Evolutionary conservation across 2,797 vertebrate genomes (phyloP).

Genomic region (Tenualosa ilisha): DNA sequence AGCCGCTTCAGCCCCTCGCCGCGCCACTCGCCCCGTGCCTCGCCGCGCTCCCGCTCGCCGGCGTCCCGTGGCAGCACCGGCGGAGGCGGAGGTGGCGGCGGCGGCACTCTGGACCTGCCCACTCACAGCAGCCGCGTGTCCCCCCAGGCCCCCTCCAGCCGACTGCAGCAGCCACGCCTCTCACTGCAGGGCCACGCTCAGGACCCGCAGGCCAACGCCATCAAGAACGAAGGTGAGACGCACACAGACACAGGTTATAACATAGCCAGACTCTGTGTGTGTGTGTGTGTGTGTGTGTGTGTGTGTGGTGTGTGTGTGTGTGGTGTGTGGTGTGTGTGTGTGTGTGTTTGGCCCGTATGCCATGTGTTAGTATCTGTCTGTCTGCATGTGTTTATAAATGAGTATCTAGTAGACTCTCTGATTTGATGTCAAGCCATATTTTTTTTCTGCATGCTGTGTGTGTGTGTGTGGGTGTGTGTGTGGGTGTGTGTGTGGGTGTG

Average conservation of each 20-base stretch:
- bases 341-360: too few species aligned
- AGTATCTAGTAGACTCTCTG: too few species aligned
- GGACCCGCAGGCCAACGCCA: conserved; percentile 87
- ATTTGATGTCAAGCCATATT: too few species aligned
- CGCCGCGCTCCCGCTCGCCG: conserved; percentile 95
- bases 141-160: conserved; percentile 92
- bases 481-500: too few species aligned
- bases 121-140: conserved; percentile 62
- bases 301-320: neutral
- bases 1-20: conserved; percentile 94
- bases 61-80: conserved; percentile 72
- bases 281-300: too few species aligned
- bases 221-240: conserved; percentile 92
- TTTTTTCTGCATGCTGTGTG: too few species aligned
- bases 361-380: too few species aligned
- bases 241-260: neutral
- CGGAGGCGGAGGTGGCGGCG: too few species aligned
- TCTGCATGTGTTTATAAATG: too few species aligned
- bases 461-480: too few species aligned
- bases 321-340: neutral
- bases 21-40: conserved; percentile 91
- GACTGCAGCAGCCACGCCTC: conserved; percentile 94
- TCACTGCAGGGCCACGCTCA: conserved; percentile 89
- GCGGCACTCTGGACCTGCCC: conserved; percentile 77
- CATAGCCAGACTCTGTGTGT: neutral